Conservation (phyloP, 2,113 vertebrate genomes). For the Rhabdomys dilectus region DNA sequence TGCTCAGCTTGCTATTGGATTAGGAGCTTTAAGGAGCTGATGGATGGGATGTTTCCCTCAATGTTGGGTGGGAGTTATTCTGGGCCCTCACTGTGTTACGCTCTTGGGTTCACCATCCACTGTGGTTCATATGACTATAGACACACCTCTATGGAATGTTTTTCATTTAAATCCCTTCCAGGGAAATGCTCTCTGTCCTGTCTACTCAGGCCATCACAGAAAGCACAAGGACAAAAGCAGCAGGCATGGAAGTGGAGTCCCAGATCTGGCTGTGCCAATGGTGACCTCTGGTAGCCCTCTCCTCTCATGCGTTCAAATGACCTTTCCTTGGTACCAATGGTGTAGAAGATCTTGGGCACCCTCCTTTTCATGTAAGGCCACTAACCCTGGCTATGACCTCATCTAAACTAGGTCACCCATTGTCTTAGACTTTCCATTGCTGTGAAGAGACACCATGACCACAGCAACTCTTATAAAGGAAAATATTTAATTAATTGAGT, state of each 20-base stretch:
- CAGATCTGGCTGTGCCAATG: background rate
- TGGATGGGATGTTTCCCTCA: background rate
- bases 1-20: background rate
- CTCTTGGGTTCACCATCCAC: fast-evolving
- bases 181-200: background rate
- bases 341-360: background rate
- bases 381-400: background rate
- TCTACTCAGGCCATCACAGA: fast-evolving
- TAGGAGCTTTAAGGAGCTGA: background rate
- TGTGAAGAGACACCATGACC: background rate
- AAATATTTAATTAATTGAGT: background rate
- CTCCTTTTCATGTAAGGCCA: background rate
- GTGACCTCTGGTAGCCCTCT: background rate
- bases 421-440: background rate
- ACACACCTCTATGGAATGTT: background rate
- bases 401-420: background rate
- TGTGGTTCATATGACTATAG: no score
- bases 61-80: no score
- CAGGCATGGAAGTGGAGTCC: background rate
- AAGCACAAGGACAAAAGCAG: background rate
- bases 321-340: no score
- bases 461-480: background rate
- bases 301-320: background rate
- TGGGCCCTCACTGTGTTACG: no score
- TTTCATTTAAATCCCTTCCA: background rate